These are phyloP conservation scores for Mycetomoellerius zeteki DNA, from an alignment of 1,140 invertebrate species.

Conservation along the genomic window DNA sequence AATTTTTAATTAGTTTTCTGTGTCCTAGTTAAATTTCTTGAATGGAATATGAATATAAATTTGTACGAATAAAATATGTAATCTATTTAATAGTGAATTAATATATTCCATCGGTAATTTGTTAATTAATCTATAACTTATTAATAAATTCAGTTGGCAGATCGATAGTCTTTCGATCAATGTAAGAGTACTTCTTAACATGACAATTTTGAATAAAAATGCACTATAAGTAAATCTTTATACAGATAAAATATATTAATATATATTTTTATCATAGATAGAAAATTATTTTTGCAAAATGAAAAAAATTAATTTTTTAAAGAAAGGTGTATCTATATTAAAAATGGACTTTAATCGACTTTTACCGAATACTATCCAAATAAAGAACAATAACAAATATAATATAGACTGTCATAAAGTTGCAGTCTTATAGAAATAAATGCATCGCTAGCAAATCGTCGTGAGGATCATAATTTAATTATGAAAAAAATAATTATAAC, in stretches of 20 bases:
- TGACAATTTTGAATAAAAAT: background rate
- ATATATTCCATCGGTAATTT: background rate
- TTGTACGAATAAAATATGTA: background rate
- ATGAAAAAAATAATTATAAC: background rate
- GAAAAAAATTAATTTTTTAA: background rate
- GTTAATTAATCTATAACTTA: background rate
- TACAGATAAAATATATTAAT: background rate
- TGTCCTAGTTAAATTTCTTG: background rate
- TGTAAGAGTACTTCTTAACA: background rate
- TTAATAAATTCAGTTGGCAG: background rate
- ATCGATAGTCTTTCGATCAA: background rate
- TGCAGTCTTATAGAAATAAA: background rate
- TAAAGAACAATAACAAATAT: no score
- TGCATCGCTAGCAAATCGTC: background rate
- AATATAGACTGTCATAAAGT: background rate
- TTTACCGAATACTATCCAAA: no score
- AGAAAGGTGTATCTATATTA: background rate
- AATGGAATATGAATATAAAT: background rate
- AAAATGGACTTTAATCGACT: no score
- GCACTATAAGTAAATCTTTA: background rate
- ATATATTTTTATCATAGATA: background rate
- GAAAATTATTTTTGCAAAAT: background rate
- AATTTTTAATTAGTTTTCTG: background rate
- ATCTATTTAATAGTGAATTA: background rate
- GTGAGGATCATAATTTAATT: background rate